Evolutionary conservation across 2,797 vertebrate genomes (phyloP), one percentile per base, ranked within the genome.

Genomic region (Anniella stebbinsi): DNA sequence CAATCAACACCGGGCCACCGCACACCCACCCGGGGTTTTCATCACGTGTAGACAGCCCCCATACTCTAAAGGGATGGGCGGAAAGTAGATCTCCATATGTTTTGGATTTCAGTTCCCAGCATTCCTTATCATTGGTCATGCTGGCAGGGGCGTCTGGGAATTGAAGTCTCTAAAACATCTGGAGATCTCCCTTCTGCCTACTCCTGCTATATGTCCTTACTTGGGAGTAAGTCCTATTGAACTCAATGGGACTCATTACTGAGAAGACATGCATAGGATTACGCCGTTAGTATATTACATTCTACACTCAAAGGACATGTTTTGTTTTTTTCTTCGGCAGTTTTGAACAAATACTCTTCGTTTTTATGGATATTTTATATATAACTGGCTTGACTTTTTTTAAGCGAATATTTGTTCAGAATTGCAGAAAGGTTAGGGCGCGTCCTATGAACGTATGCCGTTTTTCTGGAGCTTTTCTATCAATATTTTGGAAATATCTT

Each of bases 401-500:
- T 33, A 2, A 63, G 54, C 12, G 12, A 83, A 6, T 23, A 17
- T 67, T 66, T 33, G 11, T 67, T 45, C 25, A 67, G 28, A 45
- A 41, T 66, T 63, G 36, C n/a, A 66, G 36, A 15, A 83, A 66
- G 30, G 38, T 63, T 1, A 87, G 33, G 21, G n/a, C 48, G 23
- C 45, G 15, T 57, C 4, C 7, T 10, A 23, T 0, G 11, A 51
- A 38, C 9, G 30, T 18, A 48, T 28, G 48, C 21, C 17, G 36
- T n/a, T n/a, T 87, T 90, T 92, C 84, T 88, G 90, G 87, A 72
- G 83, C 88, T 33, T 54, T 36, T 51, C 25, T 51, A 45, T 0
- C 0, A 85, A 30, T 80, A 77, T 93, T 94, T 85, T 75, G 86
- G 86, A 90, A 70, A 30, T 70, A 0, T 78, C 90, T 87, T 82